Conservation (phyloP, 2,888 invertebrate species). For the Melinopterus prodromus region DNA sequence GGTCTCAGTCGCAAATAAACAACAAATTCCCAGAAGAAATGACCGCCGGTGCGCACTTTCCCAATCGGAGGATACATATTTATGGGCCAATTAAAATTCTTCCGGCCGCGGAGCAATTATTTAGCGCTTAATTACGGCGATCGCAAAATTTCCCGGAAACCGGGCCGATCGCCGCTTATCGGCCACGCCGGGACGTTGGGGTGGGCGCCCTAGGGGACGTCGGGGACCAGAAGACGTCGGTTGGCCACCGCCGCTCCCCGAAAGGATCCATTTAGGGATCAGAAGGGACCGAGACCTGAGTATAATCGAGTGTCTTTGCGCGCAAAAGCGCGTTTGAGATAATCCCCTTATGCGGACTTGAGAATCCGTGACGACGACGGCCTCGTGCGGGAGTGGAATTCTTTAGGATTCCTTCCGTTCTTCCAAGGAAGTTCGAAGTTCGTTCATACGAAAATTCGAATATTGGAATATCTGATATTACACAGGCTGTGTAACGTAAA, state of each 20-base stretch:
- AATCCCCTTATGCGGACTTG: not conserved
- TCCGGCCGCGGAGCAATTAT: not conserved
- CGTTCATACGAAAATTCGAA: too few relatives aligned
- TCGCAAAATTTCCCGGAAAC: not conserved
- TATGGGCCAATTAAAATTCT: constrained; percentile 4
- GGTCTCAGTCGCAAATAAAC: not conserved
- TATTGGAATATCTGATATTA: too few relatives aligned
- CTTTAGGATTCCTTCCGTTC: too few relatives aligned
- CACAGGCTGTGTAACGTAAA: too few relatives aligned
- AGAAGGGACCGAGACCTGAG: not conserved
- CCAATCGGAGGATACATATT: constrained; percentile 4
- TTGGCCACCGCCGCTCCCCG: not conserved
- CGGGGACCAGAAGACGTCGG: too few relatives aligned
- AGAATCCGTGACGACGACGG: not conserved
- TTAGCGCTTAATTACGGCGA: not conserved
- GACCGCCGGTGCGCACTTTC: not conserved
- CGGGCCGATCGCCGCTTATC: not conserved
- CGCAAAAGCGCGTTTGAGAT: not conserved
- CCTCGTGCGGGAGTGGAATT: not conserved
- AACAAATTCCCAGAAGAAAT: not conserved
- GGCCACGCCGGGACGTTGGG: not conserved
- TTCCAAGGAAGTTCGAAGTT: too few relatives aligned
- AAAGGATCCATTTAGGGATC: not conserved
- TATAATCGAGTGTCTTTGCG: not conserved
- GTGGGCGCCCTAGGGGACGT: not conserved